Evolutionary conservation across 2,113 vertebrate species (phyloP), one percentile per base, ranked within the genome.

Genomic region (Takifugu bimaculatus): DNA sequence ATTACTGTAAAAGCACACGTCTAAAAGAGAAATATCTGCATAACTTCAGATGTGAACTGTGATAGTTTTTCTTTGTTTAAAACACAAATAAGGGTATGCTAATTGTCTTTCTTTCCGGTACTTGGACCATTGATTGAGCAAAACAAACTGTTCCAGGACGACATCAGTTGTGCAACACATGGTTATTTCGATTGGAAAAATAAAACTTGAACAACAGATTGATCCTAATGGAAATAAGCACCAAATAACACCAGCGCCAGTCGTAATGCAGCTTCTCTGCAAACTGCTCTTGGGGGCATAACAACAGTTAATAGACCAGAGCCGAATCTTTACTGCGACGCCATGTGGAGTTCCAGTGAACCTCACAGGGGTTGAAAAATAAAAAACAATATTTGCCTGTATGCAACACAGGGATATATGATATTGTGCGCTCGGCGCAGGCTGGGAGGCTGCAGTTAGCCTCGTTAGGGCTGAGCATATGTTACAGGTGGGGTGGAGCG

Each of bases 401-500:
- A 44, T 47, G n/a, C 59, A 72, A 54, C n/a, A 57, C 56, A 48
- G 56, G 62, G 80, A 65, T 59, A 83, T 64, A 63, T 65, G 74
- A 85, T 85, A 79, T 74, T 77, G 62, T 80, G 74, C 50, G 68
- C 74, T 50, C 63, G 51, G 65, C 54, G 35, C 50, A 63, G 72
- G 57, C 70, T 70, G 79, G 79, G 74, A 84, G 84, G 80, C 59
- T 75, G 66, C 52, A 75, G 81, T 75, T 75, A 54, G 50, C 59
- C 80, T 74, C 13, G 81, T 83, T 76, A 78, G 81, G 79, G 71
- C 63, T 60, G 74, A 83, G 77, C 76, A 80, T 83, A 82, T 82
- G 85, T 86, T 88, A 89, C 88, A 89, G 88, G 88, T 89, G 85
- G 84, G 78, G 81, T 68, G 79, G 75, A 83, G 79, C 73, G 76